Evolutionary conservation across 2,113 vertebrate genomes (phyloP), one percentile per base, ranked within the genome.

Genomic region (Scomber colias): DNA sequence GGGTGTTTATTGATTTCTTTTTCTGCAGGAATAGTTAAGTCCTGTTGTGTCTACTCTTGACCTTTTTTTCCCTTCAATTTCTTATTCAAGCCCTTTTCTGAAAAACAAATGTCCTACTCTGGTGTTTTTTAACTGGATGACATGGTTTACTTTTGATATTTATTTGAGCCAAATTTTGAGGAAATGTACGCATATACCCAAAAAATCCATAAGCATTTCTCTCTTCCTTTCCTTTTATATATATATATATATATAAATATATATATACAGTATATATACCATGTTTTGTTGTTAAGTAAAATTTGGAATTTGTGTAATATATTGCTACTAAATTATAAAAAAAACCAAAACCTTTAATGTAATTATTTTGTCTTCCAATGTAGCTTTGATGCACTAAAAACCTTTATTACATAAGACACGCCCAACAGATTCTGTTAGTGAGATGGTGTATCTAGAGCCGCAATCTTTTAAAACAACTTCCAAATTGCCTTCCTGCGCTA

Each of bases 241-340:
- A 21, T 21, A 21, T 21, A 21, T 21, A 21, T 21, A 21, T 21
- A 21, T 21, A 21, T 21, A 21, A 54, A 27, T 82, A 84, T 81
- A 75, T 63, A 81, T 64, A 71, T 61, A 82, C 78, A 74, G 77
- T 90, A 88, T 86, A 91, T 90, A 79, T 75, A 63, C 82, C 83
- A 81, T 85, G 87, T 90, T 87, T 87, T 91, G 87, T 90, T 87
- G 81, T 93, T 93, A 84, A 91, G 89, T 92, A 95, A 91, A 93
- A 89, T 94, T 94, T 94, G 90, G 92, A 94, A 93, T 92, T 92
- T 94, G 84, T 95, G 93, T 95, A 95, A 95, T 95, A 95, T 96
- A 95, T 95, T 94, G 90, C 77, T 89, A 90, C 92, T 95, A 95
- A 95, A 95, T 95, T 95, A 95, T 95, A 77, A 93, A 91, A 89